A percentile compares a stretch with the other conserved stretches of the same genome.
phyloP scores from a whole-genome alignment of 2,113 vertebrate genomes.

The Herpailurus yagouaroundi region DNA sequence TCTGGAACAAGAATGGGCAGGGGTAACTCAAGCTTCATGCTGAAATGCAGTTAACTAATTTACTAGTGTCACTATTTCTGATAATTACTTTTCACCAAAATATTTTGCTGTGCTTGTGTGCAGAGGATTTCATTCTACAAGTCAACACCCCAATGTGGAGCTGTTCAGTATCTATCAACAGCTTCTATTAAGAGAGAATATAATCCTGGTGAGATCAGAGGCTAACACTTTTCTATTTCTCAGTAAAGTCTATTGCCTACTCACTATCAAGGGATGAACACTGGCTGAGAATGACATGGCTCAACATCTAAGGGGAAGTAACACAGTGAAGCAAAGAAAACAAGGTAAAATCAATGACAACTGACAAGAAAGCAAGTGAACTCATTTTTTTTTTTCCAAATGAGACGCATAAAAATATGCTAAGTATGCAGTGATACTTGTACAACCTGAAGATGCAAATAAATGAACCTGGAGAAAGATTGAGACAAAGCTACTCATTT shows the following conservation, averaged over 20 bases:
- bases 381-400: constrained; percentile 78
- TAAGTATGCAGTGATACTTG: constrained; percentile 77
- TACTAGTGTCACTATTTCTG: constrained; percentile 88
- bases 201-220: constrained; percentile 86
- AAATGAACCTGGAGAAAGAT: constrained; percentile 69
- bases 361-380: constrained; percentile 83
- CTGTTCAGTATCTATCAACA: constrained; percentile 89
- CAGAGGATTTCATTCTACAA: constrained; percentile 89
- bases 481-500: constrained; percentile 10
- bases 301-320: constrained; percentile 83
- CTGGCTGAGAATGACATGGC: constrained; percentile 83
- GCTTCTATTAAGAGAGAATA: constrained; percentile 88
- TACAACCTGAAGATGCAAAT: constrained; percentile 74
- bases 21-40: constrained; percentile 86
- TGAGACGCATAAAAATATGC: constrained; percentile 84
- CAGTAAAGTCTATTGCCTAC: constrained; percentile 86
- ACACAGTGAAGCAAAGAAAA: constrained; percentile 84
- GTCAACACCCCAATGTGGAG: constrained; percentile 88
- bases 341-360: constrained; percentile 85
- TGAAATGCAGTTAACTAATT: constrained; percentile 88
- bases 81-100: constrained; percentile 94
- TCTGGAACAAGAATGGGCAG: constrained; percentile 87
- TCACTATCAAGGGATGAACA: constrained; percentile 81
- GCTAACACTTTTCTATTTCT: constrained; percentile 87
- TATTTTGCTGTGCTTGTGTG: constrained; percentile 92